A percentile compares a stretch with the other conserved stretches of the same genome.
Evolutionary conservation across 2,797 vertebrate species (phyloP).

Genomic region (Enteromius radiatus): DNA sequence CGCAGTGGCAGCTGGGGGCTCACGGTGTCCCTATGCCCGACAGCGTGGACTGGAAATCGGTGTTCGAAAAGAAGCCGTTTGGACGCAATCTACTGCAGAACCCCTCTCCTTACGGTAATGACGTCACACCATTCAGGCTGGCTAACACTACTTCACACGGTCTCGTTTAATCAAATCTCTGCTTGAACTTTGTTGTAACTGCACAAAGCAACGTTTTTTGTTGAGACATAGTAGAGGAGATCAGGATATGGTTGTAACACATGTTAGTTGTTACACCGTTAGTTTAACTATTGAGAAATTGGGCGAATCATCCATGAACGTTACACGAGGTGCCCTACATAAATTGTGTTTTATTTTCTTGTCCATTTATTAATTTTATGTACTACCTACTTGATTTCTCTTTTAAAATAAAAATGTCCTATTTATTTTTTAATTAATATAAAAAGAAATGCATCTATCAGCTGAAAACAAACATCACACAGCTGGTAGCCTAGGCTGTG

Average conservation of each 20-base stretch:
- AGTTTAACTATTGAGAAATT: slow-evolving; percentile 1
- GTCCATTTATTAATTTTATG: not conserved
- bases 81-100: slow-evolving; percentile 82
- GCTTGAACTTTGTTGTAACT: slow-evolving; percentile 6
- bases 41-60: slow-evolving; percentile 76
- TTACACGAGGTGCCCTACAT: not conserved
- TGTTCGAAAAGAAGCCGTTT: slow-evolving; percentile 77
- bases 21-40: slow-evolving; percentile 66
- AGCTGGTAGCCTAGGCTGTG: not conserved
- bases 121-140: not conserved
- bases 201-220: too few relatives aligned
- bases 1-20: slow-evolving; percentile 68
- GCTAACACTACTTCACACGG: not conserved
- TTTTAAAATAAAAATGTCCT: too few relatives aligned
- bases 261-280: not conserved
- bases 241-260: not conserved
- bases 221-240: not conserved
- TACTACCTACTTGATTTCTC: not conserved
- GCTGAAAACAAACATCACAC: not conserved
- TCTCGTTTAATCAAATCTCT: not conserved
- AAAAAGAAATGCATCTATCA: not conserved
- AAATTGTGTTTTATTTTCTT: not conserved
- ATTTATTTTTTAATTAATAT: too few relatives aligned
- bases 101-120: slow-evolving; percentile 81
- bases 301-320: not conserved